Conservation (phyloP, 1,140 invertebrate genomes). For the Chelonus insularis region DNA sequence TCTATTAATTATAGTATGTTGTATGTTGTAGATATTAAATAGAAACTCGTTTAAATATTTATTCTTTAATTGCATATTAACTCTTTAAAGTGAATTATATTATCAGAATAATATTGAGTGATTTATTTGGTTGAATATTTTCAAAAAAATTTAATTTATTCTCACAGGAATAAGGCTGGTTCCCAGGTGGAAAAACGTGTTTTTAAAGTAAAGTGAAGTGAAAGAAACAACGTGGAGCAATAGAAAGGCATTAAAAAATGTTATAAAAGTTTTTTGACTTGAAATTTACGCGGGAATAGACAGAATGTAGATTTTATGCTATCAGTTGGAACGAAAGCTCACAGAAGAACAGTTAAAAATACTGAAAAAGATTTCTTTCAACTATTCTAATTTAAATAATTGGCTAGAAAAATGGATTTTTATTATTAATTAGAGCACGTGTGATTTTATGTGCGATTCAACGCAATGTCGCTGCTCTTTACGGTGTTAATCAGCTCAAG, state of each 20-base stretch:
- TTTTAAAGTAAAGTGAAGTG: neutral
- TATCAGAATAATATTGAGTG: no score
- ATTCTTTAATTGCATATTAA: no score
- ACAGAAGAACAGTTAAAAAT: no score
- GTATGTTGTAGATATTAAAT: no score
- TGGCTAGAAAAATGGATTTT: neutral
- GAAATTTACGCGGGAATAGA: neutral
- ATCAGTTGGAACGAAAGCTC: no score
- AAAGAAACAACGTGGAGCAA: neutral
- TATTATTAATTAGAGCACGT: constrained; percentile 30
- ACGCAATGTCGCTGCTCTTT: constrained; percentile 40
- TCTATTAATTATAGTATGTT: no score
- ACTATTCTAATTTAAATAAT: no score
- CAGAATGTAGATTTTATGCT: neutral
- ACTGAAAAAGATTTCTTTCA: no score
- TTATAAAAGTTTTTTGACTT: neutral
- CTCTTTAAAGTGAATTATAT: no score
- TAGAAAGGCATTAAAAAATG: neutral
- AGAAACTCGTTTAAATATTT: no score
- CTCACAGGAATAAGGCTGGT: no score
- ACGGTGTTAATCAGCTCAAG: constrained; percentile 30
- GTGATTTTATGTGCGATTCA: constrained; percentile 31
- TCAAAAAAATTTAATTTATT: neutral
- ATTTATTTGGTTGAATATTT: neutral
- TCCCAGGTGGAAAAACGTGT: no score